These are phyloP conservation scores for Chunga burmeisteri DNA, from an alignment of 2,113 vertebrate genomes.

Conservation along the genomic window DNA sequence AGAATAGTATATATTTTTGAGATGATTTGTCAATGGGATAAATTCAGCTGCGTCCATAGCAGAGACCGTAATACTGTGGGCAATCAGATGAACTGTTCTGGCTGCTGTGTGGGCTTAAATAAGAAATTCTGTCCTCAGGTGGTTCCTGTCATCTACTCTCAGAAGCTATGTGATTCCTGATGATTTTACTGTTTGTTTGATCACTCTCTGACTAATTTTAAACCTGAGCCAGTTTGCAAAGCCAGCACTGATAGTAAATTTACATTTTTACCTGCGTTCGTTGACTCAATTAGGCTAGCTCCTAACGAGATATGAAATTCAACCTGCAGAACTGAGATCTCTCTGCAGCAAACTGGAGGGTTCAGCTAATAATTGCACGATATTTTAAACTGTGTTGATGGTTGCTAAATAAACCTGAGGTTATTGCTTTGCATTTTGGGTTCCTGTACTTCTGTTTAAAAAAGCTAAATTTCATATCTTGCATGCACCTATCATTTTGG, in stretches of 20 bases:
- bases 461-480: background rate
- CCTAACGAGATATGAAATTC: background rate
- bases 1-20: background rate
- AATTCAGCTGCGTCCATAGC: background rate
- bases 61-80: too few relatives aligned
- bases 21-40: background rate
- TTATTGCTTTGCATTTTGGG: background rate
- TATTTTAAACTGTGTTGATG: background rate
- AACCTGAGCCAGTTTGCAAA: background rate
- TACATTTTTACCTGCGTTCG: background rate
- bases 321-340: background rate
- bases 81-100: background rate
- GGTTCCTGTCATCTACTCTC: background rate
- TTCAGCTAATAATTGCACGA: background rate
- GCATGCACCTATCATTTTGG: background rate
- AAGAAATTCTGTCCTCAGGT: background rate
- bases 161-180: background rate
- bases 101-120: background rate
- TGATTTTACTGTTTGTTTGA: background rate
- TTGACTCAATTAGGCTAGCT: background rate
- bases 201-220: background rate
- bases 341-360: background rate
- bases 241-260: background rate
- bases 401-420: background rate
- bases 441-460: background rate